Evolutionary conservation across 2,113 vertebrate genomes (phyloP).

Genomic region (Puma concolor): DNA sequence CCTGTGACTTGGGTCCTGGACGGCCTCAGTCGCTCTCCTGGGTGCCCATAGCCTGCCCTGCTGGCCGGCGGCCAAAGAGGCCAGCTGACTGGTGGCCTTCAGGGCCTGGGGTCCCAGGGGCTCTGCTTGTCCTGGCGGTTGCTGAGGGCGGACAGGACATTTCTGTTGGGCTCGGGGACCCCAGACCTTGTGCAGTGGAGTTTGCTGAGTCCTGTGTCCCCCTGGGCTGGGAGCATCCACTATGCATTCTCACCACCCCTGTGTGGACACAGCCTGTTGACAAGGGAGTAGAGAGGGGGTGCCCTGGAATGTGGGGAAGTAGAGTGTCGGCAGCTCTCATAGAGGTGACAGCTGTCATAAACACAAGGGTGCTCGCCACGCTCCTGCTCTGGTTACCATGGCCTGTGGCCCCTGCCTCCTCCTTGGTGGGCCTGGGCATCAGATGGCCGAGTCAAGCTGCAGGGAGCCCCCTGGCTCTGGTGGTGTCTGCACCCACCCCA

Average conservation of each 20-base stretch:
- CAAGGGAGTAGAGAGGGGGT: not conserved
- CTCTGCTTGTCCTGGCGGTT: not conserved
- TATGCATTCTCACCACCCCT: not conserved
- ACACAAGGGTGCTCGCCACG: not conserved
- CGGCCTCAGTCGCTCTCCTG: not conserved
- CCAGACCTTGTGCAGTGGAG: not conserved
- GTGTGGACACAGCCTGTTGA: not conserved
- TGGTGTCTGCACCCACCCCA: not conserved
- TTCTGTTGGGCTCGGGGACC: not conserved
- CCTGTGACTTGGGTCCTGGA: rapidly evolving
- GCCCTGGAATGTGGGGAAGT: not conserved
- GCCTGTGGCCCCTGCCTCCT: not conserved
- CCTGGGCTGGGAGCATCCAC: not conserved
- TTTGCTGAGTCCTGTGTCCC: not conserved
- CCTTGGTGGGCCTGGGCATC: not conserved
- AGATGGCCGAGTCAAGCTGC: rapidly evolving
- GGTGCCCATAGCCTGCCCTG: not conserved
- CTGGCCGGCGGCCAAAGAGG: not conserved
- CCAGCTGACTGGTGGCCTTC: not conserved
- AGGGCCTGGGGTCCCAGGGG: not conserved
- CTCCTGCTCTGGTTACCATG: rapidly evolving
- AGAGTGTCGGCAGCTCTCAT: not conserved
- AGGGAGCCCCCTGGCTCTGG: not conserved
- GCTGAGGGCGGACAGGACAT: not conserved
- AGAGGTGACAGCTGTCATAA: not conserved